Evolutionary conservation across 2,888 invertebrate genomes (phyloP).

Genomic region (Lissonota sp.): DNA sequence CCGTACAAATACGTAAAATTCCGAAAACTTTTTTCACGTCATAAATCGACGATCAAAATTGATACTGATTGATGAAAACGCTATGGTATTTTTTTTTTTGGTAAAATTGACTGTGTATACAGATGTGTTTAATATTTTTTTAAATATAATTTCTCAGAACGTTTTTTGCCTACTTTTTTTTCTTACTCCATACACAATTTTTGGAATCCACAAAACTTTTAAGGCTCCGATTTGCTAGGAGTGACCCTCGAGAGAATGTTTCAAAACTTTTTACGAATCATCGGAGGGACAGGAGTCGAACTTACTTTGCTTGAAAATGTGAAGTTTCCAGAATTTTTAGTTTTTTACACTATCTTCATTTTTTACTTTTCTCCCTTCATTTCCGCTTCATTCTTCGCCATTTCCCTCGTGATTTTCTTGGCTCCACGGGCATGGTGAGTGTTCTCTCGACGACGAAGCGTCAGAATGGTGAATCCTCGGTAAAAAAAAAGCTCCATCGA

Average conservation of each 20-base stretch:
- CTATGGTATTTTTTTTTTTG: too few species aligned
- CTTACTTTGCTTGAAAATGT: constrained; percentile 2
- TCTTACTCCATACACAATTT: not conserved
- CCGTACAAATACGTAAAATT: too few species aligned
- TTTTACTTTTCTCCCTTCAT: not conserved
- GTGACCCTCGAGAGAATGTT: constrained; percentile 7
- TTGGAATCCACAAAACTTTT: not conserved
- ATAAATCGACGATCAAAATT: too few species aligned
- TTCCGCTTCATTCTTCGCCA: constrained; percentile 19
- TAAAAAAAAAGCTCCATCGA: constrained; percentile 26
- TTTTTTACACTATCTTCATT: constrained; percentile 11
- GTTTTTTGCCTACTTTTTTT: too few species aligned
- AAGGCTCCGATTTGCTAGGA: not conserved
- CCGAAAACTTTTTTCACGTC: too few species aligned
- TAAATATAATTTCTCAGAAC: too few species aligned
- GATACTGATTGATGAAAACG: too few species aligned
- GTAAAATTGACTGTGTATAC: too few species aligned
- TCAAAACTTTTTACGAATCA: constrained; percentile 9
- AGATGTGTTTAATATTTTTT: too few species aligned
- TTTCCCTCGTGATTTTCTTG: constrained; percentile 29
- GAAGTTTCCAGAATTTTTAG: constrained; percentile 15
- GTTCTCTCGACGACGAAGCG: constrained; percentile 14
- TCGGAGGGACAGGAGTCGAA: constrained; percentile 1
- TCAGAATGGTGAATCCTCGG: constrained; percentile 8
- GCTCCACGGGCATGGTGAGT: not conserved